phyloP scores from a whole-genome alignment of 2,113 vertebrate species.

The Hylia prasina region DNA sequence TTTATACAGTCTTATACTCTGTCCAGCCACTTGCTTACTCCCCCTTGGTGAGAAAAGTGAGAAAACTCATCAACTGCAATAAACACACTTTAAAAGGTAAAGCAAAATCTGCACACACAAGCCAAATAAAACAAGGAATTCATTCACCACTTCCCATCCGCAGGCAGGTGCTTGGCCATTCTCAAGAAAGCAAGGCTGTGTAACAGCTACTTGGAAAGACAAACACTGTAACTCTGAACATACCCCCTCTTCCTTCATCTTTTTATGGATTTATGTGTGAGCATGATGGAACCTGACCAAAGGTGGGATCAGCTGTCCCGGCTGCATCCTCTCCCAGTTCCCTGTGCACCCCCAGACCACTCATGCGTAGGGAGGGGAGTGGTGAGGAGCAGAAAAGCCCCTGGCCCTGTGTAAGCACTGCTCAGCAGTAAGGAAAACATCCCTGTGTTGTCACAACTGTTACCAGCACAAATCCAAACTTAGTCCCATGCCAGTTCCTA shows the following conservation, averaged over 20 bases:
- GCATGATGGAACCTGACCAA: background rate
- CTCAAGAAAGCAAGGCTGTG: background rate
- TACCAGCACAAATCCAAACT: background rate
- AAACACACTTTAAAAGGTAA: background rate
- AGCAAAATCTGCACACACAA: background rate
- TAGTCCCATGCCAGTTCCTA: background rate
- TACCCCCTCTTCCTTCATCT: background rate
- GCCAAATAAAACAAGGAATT: background rate
- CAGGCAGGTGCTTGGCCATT: background rate
- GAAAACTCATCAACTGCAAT: background rate
- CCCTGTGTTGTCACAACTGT: background rate
- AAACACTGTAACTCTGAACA: background rate
- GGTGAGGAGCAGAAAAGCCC: background rate
- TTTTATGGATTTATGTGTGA: background rate
- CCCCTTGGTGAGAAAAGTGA: background rate
- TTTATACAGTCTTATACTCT: background rate
- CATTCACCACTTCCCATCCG: background rate
- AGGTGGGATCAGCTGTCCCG: background rate
- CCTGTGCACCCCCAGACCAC: background rate
- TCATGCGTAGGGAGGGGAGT: background rate
- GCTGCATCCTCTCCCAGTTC: background rate
- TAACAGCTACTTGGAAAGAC: background rate
- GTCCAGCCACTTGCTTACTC: background rate
- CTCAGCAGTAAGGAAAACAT: background rate
- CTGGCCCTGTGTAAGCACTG: background rate